Conservation (phyloP, 2,797 vertebrate species). For the Neopelma chrysocephalum region DNA sequence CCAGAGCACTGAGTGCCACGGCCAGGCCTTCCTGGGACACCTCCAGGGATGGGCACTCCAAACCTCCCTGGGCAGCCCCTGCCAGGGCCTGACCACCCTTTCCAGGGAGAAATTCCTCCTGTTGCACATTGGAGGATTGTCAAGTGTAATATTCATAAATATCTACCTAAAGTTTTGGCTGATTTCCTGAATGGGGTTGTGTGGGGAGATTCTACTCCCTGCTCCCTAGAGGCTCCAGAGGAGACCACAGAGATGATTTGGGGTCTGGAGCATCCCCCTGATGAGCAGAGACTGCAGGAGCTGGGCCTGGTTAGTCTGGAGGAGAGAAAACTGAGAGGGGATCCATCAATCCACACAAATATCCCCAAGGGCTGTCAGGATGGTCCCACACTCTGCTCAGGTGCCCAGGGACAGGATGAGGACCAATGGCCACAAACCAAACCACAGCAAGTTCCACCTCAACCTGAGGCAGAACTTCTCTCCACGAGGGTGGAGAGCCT, state of each 20-base stretch:
- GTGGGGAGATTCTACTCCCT: rapidly evolving
- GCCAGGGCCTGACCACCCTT: rapidly evolving
- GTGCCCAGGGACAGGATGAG: background rate
- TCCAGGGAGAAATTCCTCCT: background rate
- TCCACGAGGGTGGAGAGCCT: background rate
- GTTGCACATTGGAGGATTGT: background rate
- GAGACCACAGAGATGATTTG: background rate
- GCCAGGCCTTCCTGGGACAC: rapidly evolving
- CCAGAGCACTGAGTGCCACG: rapidly evolving
- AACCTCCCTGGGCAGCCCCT: background rate
- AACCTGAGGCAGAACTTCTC: background rate
- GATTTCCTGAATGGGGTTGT: rapidly evolving
- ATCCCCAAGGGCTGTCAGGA: background rate
- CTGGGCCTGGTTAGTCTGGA: background rate
- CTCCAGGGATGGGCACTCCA: background rate
- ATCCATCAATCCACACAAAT: background rate
- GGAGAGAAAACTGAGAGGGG: background rate
- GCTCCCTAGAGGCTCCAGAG: background rate
- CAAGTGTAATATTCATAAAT: rapidly evolving
- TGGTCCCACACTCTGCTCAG: background rate
- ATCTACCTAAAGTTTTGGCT: background rate
- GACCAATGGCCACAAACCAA: background rate
- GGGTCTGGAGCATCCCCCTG: background rate
- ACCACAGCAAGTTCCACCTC: background rate
- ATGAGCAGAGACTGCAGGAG: background rate